Evolutionary conservation across 2,888 invertebrate genomes (phyloP), one percentile per base, ranked within the genome.

Genomic region (Pseudeuparius sepicola): DNA sequence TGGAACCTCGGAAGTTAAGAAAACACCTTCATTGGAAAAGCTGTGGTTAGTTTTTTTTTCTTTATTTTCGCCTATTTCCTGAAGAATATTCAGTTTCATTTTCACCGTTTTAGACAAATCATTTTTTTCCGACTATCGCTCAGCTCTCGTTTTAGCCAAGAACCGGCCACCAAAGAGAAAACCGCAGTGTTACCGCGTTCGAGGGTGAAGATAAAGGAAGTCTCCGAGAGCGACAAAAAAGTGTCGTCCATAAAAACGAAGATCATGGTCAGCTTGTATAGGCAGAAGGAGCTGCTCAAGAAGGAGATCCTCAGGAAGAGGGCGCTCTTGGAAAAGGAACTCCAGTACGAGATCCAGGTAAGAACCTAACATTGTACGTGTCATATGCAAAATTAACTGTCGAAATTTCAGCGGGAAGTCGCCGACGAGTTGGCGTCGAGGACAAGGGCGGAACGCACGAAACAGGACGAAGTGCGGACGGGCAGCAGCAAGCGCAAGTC

Each of bases 301-400:
- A 92, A 88, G 55, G 92, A 92, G 53, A 94, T 94, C 44, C 72
- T 92, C 42, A 83, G 89, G 53, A 93, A 93, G 57, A 70, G 94
- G 46, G 85, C 85, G 2, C 64, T 88, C 10, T 72, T 94, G 36
- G 90, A 92, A 56, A 85, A 87, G 51, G 88, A 88, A 58, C 68
- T 94, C 37, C 86, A 88, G 52, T 78, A 82, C 43, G 87, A 92
- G 59, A 90, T 94, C 56, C 87, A 88, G 75, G 79, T 77, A 42
- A 45, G 44, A 34, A 10, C 12, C n/a, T n/a, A n/a, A n/a, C n/a
- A 24, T 16, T 30, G 32, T 34, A 12, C 26, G 3, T 17, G 10
- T 32, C 26, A 24, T 36, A 12, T 9, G 3, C 14, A n/a, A n/a
- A n/a, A n/a, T n/a, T n/a, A n/a, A n/a, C n/a, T n/a, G n/a, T n/a